Base-by-base conservation (phyloP, 2,888 invertebrate genomes). In the Limnephilus marmoratus region DNA sequence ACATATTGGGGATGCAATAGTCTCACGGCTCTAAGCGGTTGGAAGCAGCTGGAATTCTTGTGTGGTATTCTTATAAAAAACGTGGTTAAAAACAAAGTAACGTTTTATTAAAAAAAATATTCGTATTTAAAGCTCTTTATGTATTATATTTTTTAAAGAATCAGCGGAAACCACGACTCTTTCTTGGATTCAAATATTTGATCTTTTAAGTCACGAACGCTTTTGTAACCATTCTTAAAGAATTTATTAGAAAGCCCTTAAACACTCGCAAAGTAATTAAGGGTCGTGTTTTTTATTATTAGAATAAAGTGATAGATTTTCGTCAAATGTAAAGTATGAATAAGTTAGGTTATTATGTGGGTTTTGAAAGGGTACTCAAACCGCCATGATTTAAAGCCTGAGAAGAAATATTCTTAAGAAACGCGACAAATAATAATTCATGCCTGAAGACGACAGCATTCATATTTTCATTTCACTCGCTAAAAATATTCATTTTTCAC, bases 381-480 rank as follows among this genome's bases (percentile, higher is more conserved):
- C 68, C 68, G n/a, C 68, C 9, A 24, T 68, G 68, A 68, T 68
- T 68, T 68, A 68, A 68, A 68, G 24, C 68, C 68, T 24, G 68
- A 68, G 68, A 68, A 18, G 31, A 37, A 34, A 83, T 37, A 83
- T 83, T 83, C 34, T 41, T 37, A 24, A 83, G 83, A 83, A 83
- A 37, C 37, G 24, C 34, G 24, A 37, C 37, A 83, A 83, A 83
- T 37, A 83, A 83, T 83, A 24, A 24, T 83, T 83, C 34, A 37
- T 83, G 34, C 83, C 37, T 41, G 83, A 41, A 31, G 34, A 45
- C 11, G 86, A n/a, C 45, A 45, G 86, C 86, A 15, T 86, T 45
- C 86, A 29, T 29, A 86, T 49, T 86, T 86, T 45, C 86, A 29
- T n/a, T 45, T 86, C 45, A 86, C 37, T 45, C 45, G 41, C 45